These are phyloP conservation scores for Camponotus vicinus DNA, from an alignment of 1,140 invertebrate species.

Conservation along the genomic window DNA sequence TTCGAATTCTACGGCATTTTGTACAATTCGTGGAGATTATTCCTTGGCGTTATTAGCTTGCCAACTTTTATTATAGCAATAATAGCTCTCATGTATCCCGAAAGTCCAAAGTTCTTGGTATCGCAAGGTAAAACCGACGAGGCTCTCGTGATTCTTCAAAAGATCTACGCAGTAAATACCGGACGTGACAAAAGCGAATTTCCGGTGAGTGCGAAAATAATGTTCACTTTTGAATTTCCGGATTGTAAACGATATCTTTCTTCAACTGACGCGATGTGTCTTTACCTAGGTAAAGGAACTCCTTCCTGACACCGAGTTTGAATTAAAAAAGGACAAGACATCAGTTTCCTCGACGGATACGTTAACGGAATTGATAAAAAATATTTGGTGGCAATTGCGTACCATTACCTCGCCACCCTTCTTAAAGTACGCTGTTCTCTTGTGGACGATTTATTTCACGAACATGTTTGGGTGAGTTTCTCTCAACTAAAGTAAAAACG, in stretches of 20 bases:
- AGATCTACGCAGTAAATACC: constrained; percentile 89
- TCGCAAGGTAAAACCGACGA: constrained; percentile 88
- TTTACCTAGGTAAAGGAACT: constrained; percentile 65
- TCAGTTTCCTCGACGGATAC: not conserved
- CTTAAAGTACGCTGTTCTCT: constrained; percentile 86
- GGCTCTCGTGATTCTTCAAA: constrained; percentile 87
- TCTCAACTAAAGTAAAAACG: not conserved
- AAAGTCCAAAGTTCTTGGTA: constrained; percentile 93
- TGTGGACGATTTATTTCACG: constrained; percentile 88
- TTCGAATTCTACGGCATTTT: constrained; percentile 82
- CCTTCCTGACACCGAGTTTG: constrained; percentile 38
- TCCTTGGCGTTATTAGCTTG: constrained; percentile 87
- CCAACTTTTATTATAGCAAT: constrained; percentile 87
- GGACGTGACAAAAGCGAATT: constrained; percentile 80
- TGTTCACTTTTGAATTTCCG: not conserved
- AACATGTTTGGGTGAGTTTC: constrained; percentile 90
- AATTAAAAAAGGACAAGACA: constrained; percentile 2
- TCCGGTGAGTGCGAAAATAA: constrained; percentile 70
- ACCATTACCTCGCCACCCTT: constrained; percentile 86
- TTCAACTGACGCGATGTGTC: not conserved
- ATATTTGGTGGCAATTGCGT: constrained; percentile 86
- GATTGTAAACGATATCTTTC: not conserved
- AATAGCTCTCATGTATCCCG: constrained; percentile 87
- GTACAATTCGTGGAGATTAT: constrained; percentile 89
- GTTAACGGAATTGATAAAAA: constrained; percentile 81